These are phyloP conservation scores for Neoarius graeffei DNA, from an alignment of 2,113 vertebrate species.

Conservation along the genomic window DNA sequence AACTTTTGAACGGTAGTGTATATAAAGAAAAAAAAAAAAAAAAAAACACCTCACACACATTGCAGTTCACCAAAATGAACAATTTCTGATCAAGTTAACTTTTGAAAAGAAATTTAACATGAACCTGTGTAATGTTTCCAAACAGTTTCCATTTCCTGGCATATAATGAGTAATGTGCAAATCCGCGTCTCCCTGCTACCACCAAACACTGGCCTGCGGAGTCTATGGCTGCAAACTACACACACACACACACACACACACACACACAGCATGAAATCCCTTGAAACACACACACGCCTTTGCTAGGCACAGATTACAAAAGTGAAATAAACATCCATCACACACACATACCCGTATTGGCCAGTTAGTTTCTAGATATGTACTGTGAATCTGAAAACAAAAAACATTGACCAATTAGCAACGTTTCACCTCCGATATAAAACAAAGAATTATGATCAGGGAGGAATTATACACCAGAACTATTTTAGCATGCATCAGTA, in stretches of 20 bases:
- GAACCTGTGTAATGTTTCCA: slow-evolving; percentile 97
- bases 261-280: neutral
- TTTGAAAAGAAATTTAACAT: neutral
- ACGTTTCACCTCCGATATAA: neutral
- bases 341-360: slow-evolving; percentile 87
- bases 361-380: slow-evolving; percentile 98
- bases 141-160: slow-evolving; percentile 99
- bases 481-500: neutral
- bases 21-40: no score
- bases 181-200: slow-evolving; percentile 92
- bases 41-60: no score
- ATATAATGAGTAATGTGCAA: slow-evolving; percentile 96
- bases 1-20: no score
- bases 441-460: neutral
- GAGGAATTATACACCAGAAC: neutral
- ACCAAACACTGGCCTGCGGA: slow-evolving; percentile 92
- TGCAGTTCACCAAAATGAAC: neutral
- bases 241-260: neutral
- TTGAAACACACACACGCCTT: neutral
- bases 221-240: slow-evolving; percentile 95
- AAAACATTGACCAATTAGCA: slow-evolving; percentile 3
- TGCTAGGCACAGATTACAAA: neutral
- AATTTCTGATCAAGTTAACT: neutral
- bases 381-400: slow-evolving; percentile 87
- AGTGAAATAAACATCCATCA: neutral